These are phyloP conservation scores for Sebastes minor DNA, from an alignment of 2,797 vertebrate species.

Conservation along the genomic window DNA sequence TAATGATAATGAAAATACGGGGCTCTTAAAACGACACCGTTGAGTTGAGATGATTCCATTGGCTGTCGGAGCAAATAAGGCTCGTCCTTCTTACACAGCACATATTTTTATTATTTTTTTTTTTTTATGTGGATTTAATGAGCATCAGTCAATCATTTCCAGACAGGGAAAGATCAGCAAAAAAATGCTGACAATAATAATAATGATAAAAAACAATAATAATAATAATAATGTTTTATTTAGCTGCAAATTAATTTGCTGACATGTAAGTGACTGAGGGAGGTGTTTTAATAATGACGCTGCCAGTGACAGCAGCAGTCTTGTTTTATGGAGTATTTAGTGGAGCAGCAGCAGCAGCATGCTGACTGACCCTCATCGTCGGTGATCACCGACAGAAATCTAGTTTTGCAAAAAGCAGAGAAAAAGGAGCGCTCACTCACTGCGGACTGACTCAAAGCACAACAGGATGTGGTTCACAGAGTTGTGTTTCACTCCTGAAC, in stretches of 20 bases:
- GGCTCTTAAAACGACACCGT: slow-evolving; percentile 43
- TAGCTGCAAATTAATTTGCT: not conserved
- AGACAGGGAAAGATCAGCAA: not conserved
- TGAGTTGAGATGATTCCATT: slow-evolving; percentile 49
- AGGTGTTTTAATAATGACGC: slow-evolving; percentile 25
- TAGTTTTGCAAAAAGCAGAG: slow-evolving; percentile 15
- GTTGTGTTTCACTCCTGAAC: slow-evolving; percentile 69
- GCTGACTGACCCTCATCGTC: not conserved
- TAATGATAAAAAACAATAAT: not conserved
- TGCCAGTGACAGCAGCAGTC: slow-evolving; percentile 23
- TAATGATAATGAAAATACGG: slow-evolving; percentile 9
- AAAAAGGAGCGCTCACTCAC: slow-evolving; percentile 13
- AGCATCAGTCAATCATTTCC: not conserved
- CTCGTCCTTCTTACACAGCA: slow-evolving; percentile 74
- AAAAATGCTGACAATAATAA: not conserved
- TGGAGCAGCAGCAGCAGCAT: not conserved
- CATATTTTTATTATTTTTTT: slow-evolving; percentile 61
- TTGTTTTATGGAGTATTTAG: not conserved
- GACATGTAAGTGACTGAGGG: not conserved
- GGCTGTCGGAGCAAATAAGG: slow-evolving; percentile 53
- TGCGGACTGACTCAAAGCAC: slow-evolving; percentile 68
- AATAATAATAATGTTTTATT: not conserved
- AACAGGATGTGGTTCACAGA: slow-evolving; percentile 82
- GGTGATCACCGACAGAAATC: slow-evolving; percentile 40
- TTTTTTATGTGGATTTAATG: slow-evolving; percentile 41